A percentile compares a stretch with the other conserved stretches of the same genome.
These are phyloP conservation scores for Cryptocheilus praepositus DNA, from an alignment of 2,888 invertebrate genomes.

Conservation along the genomic window DNA sequence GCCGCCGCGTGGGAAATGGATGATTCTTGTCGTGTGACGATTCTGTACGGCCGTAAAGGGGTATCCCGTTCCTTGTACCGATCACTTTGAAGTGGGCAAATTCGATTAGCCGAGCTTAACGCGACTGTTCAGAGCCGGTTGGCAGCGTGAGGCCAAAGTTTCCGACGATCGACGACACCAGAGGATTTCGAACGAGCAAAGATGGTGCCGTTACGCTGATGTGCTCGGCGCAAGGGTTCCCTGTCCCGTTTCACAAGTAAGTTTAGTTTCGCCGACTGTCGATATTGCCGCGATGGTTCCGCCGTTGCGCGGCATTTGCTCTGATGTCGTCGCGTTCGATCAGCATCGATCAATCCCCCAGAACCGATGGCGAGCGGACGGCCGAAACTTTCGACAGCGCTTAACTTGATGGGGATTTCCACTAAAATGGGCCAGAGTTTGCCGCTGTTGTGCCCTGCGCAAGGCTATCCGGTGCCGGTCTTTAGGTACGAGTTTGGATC, in stretches of 20 bases:
- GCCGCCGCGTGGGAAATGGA: too few relatives aligned
- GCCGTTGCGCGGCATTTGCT: neutral
- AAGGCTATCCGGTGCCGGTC: constrained; percentile 83
- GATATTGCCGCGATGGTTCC: neutral
- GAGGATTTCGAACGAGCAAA: constrained; percentile 65
- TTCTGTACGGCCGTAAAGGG: too few relatives aligned
- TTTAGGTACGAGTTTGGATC: constrained; percentile 78
- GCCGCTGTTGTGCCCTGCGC: constrained; percentile 81
- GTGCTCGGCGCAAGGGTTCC: constrained; percentile 83
- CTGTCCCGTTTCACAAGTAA: constrained; percentile 76
- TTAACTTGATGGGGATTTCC: constrained; percentile 79
- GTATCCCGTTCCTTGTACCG: too few relatives aligned
- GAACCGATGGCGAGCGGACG: constrained; percentile 78
- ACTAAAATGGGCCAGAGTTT: constrained; percentile 76
- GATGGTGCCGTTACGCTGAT: constrained; percentile 77
- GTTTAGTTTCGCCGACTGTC: constrained; percentile 1
- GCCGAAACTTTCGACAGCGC: constrained; percentile 81
- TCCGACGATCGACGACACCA: constrained; percentile 69
- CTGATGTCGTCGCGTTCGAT: too few relatives aligned
- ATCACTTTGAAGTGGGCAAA: too few relatives aligned
- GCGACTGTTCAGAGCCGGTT: constrained; percentile 75
- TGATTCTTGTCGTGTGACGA: too few relatives aligned
- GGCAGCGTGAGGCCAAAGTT: constrained; percentile 80
- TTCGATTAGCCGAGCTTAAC: too few relatives aligned
- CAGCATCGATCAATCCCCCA: neutral